phyloP scores from a whole-genome alignment of 2,113 vertebrate species.

The Eurystomus gularis region DNA sequence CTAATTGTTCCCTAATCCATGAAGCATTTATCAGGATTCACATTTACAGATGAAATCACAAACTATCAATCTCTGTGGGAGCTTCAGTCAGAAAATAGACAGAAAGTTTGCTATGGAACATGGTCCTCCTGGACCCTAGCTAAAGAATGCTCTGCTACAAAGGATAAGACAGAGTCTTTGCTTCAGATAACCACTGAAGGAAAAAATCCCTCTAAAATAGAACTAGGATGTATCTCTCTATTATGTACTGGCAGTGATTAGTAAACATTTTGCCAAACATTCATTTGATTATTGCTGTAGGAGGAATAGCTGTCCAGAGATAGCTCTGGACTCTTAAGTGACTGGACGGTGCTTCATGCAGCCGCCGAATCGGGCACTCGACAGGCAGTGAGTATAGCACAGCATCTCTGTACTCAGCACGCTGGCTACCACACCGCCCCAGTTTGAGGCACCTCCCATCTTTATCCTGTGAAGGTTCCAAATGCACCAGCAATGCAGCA shows the following conservation, averaged over 20 bases:
- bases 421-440: background rate
- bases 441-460: background rate
- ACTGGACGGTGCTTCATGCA: background rate
- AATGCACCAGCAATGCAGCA: background rate
- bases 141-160: background rate
- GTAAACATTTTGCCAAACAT: background rate
- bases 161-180: background rate
- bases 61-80: background rate
- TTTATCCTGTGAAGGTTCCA: background rate
- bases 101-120: background rate
- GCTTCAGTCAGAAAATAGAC: background rate
- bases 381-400: rapidly evolving
- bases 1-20: background rate
- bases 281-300: background rate
- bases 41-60: background rate
- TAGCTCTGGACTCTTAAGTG: background rate
- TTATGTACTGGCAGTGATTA: background rate
- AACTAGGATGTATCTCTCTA: background rate
- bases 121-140: background rate
- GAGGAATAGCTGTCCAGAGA: background rate
- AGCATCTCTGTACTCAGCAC: rapidly evolving
- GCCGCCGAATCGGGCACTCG: rapidly evolving
- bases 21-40: background rate
- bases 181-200: background rate
- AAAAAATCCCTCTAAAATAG: background rate